phyloP scores from a whole-genome alignment of 1,140 invertebrate species.

The Periplaneta americana region DNA sequence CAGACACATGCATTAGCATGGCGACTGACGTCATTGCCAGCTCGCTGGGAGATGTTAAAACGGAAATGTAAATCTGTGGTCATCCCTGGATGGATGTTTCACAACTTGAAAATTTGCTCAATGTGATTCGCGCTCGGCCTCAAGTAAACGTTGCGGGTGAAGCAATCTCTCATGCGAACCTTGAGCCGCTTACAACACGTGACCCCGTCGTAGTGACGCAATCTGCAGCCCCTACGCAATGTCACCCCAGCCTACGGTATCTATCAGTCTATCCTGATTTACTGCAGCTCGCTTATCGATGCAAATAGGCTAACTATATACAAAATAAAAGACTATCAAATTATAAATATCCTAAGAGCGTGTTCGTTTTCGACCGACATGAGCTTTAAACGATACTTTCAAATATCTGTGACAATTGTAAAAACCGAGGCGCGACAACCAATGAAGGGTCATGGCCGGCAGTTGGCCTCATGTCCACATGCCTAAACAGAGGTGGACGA shows the following conservation, averaged over 20 bases:
- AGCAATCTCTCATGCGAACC: background rate
- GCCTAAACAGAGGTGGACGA: no score
- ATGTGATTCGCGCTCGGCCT: background rate
- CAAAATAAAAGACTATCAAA: background rate
- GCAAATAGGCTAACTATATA: background rate
- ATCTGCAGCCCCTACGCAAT: background rate
- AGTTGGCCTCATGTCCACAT: no score
- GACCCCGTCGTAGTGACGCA: background rate
- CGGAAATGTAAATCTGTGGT: background rate
- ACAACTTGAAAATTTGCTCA: no score
- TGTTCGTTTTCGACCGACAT: no score
- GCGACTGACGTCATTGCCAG: no score
- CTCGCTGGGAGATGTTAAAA: background rate
- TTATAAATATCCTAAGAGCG: no score
- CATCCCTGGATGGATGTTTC: background rate
- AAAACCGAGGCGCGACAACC: no score
- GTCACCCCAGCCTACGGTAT: background rate
- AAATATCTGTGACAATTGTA: no score
- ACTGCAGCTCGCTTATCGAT: background rate
- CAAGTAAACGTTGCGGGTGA: background rate
- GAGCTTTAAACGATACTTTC: no score
- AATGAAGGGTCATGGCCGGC: no score
- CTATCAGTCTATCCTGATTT: background rate
- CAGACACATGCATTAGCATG: no score
- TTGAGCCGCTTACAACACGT: background rate